These are phyloP conservation scores for Porites divaricata DNA, from an alignment of 92 coral and sea anemone species.

Conservation along the genomic window DNA sequence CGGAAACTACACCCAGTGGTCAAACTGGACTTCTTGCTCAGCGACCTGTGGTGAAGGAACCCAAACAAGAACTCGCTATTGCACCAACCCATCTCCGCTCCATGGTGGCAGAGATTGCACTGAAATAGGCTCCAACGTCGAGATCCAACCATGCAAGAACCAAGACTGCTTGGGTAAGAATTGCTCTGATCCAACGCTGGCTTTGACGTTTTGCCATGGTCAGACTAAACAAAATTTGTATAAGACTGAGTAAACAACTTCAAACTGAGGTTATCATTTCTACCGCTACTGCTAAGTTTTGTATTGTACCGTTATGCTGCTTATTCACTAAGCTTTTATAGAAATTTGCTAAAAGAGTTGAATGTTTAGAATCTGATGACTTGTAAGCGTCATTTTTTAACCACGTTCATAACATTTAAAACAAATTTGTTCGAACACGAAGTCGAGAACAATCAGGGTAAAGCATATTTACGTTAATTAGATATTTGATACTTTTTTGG, in stretches of 20 bases:
- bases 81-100: slow-evolving; percentile 88
- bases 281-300: too few relatives aligned
- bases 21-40: slow-evolving; percentile 91
- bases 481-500: too few relatives aligned
- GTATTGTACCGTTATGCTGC: too few relatives aligned
- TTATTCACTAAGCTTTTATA: too few relatives aligned
- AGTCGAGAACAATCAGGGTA: too few relatives aligned
- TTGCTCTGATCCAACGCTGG: background rate
- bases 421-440: too few relatives aligned
- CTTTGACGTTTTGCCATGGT: too few relatives aligned
- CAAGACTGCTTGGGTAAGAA: slow-evolving; percentile 86
- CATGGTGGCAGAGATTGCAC: slow-evolving; percentile 91
- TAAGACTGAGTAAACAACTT: too few relatives aligned
- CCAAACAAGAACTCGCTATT: slow-evolving; percentile 75
- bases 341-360: too few relatives aligned
- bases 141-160: slow-evolving; percentile 75
- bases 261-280: too few relatives aligned
- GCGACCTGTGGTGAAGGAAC: slow-evolving; percentile 98
- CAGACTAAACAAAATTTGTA: background rate
- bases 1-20: slow-evolving; percentile 94
- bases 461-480: too few relatives aligned
- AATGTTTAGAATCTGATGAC: background rate
- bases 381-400: background rate
- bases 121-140: slow-evolving; percentile 76
- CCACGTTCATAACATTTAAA: too few relatives aligned